These are phyloP conservation scores for Chromis chromis DNA, from an alignment of 2,797 vertebrate genomes.

Conservation along the genomic window DNA sequence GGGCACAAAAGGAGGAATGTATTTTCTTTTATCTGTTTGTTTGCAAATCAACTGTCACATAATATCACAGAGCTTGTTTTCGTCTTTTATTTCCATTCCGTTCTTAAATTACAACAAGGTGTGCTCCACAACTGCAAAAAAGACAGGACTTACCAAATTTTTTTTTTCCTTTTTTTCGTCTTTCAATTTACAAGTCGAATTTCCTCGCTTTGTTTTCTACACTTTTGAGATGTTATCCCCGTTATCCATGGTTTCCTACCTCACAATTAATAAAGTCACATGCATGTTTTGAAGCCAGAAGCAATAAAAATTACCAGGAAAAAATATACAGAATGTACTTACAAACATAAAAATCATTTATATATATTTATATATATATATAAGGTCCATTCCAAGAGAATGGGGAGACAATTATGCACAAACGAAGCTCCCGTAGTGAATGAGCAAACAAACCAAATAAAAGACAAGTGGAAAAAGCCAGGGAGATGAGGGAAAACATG, in stretches of 20 bases:
- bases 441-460: slow-evolving; percentile 61
- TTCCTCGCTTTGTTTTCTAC: slow-evolving; percentile 53
- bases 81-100: slow-evolving; percentile 83
- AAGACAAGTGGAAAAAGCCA: slow-evolving; percentile 56
- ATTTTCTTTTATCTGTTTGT: slow-evolving; percentile 32
- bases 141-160: slow-evolving; percentile 72
- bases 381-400: slow-evolving; percentile 84
- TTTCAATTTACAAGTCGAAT: slow-evolving; percentile 72
- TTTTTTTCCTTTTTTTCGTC: slow-evolving; percentile 22
- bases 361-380: slow-evolving; percentile 92
- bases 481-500: slow-evolving; percentile 60
- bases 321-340: slow-evolving; percentile 97
- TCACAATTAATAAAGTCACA: slow-evolving; percentile 83
- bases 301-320: slow-evolving; percentile 83
- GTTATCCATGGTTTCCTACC: slow-evolving; percentile 70
- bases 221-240: slow-evolving; percentile 62
- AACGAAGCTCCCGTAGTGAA: slow-evolving; percentile 77
- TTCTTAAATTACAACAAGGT: slow-evolving; percentile 84
- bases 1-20: slow-evolving; percentile 76
- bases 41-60: slow-evolving; percentile 82
- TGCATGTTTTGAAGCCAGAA: slow-evolving; percentile 90
- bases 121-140: slow-evolving; percentile 79
- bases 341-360: slow-evolving; percentile 94
- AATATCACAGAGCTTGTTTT: slow-evolving; percentile 79
- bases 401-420: slow-evolving; percentile 86